Evolutionary conservation across 2,888 invertebrate species (phyloP).

Genomic region (Elmis aenea): DNA sequence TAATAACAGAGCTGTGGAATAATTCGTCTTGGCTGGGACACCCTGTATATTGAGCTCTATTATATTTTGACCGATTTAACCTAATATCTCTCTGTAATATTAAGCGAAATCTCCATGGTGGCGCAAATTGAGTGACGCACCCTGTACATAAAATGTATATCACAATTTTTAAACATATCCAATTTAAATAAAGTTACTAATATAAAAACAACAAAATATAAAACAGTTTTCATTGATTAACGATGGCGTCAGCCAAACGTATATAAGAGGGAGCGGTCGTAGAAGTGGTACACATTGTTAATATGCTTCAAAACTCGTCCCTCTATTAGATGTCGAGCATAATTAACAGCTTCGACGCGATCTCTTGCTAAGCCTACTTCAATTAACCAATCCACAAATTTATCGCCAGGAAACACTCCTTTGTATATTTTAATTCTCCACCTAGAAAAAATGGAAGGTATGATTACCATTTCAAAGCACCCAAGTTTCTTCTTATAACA

Average conservation of each 20-base stretch:
- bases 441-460: slow-evolving; percentile 55
- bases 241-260: too few relatives aligned
- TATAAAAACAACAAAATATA: neutral
- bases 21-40: too few relatives aligned
- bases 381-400: slow-evolving; percentile 82
- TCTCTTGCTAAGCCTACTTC: slow-evolving; percentile 75
- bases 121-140: too few relatives aligned
- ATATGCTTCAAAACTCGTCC: slow-evolving; percentile 83
- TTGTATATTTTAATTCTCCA: slow-evolving; percentile 76
- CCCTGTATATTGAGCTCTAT: too few relatives aligned
- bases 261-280: slow-evolving; percentile 76
- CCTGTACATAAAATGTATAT: too few relatives aligned
- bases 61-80: too few relatives aligned
- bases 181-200: neutral
- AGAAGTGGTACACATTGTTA: slow-evolving; percentile 78
- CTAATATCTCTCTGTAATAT: too few relatives aligned
- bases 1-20: too few relatives aligned
- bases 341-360: slow-evolving; percentile 72
- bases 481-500: too few relatives aligned
- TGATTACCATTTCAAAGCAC: too few relatives aligned
- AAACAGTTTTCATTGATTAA: slow-evolving; percentile 10
- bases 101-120: too few relatives aligned
- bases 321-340: slow-evolving; percentile 77
- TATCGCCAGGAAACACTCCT: slow-evolving; percentile 76
- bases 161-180: too few relatives aligned